These are phyloP conservation scores for Salvator merianae DNA, from an alignment of 2,113 vertebrate genomes.

Conservation along the genomic window DNA sequence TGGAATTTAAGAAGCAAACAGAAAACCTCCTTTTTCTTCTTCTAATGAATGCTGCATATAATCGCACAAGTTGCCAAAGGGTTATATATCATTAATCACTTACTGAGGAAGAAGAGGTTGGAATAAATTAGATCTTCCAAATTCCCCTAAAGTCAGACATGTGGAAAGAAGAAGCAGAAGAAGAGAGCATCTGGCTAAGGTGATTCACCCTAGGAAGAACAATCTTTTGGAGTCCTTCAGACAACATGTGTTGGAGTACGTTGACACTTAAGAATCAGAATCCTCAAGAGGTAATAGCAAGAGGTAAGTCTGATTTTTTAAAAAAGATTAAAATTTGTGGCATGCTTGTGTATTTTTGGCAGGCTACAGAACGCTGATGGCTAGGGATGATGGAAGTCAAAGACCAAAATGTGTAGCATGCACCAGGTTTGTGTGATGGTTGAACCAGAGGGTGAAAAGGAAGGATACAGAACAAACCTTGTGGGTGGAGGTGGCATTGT, in stretches of 20 bases:
- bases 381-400: too few relatives aligned
- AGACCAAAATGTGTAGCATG: too few relatives aligned
- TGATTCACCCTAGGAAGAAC: constrained; percentile 40
- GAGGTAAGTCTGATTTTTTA: not conserved
- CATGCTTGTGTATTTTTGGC: not conserved
- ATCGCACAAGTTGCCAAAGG: not conserved
- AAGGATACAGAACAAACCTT: not conserved
- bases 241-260: fast-evolving
- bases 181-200: fast-evolving
- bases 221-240: not conserved
- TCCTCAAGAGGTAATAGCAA: fast-evolving
- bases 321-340: too few relatives aligned
- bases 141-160: constrained; percentile 47
- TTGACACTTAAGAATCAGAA: not conserved
- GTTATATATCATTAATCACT: constrained; percentile 31
- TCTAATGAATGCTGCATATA: not conserved
- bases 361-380: not conserved
- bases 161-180: constrained; percentile 46
- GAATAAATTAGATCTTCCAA: constrained; percentile 49
- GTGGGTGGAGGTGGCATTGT: not conserved
- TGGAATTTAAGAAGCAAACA: too few relatives aligned
- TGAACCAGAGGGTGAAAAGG: not conserved
- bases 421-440: too few relatives aligned
- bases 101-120: constrained; percentile 53
- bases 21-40: too few relatives aligned